Percentiles rank a stretch among this genome's conserved stretches.
Conservation (phyloP, 2,113 vertebrate genomes). For the Todiramphus chloris region DNA sequence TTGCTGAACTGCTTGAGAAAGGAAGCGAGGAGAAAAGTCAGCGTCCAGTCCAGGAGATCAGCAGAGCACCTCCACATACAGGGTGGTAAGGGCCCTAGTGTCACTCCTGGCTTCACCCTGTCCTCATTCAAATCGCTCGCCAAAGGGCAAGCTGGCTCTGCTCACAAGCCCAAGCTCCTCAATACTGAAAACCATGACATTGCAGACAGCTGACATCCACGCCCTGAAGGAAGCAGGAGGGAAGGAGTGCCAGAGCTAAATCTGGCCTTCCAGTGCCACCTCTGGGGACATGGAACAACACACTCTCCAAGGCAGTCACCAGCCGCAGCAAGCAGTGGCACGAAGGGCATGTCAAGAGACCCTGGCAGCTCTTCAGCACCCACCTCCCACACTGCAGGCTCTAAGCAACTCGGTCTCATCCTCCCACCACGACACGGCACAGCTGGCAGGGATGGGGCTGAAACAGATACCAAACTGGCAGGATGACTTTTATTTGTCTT, state of each 20-base stretch:
- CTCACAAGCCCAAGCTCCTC: background rate
- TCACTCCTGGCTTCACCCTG: background rate
- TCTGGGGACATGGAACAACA: background rate
- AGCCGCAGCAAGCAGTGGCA: background rate
- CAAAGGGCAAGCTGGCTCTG: background rate
- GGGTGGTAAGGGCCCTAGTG: rapidly evolving
- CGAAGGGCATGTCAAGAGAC: rapidly evolving
- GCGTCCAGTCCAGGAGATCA: rapidly evolving
- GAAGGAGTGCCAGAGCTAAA: background rate
- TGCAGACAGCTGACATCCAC: background rate
- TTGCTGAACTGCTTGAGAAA: background rate
- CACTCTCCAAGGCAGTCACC: background rate
- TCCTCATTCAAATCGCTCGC: rapidly evolving
- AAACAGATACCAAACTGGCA: background rate
- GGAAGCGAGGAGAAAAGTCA: background rate
- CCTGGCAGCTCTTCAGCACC: background rate
- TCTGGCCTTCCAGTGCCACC: background rate
- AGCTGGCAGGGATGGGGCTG: background rate
- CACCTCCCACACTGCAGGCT: background rate
- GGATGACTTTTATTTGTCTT: conserved; percentile 15
- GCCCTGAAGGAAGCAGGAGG: background rate
- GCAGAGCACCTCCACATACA: background rate
- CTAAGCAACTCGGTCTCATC: background rate
- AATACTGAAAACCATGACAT: rapidly evolving
- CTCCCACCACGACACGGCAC: background rate